These are phyloP conservation scores for Pantherophis vulpinus DNA, from an alignment of 2,797 vertebrate species.

Conservation along the genomic window DNA sequence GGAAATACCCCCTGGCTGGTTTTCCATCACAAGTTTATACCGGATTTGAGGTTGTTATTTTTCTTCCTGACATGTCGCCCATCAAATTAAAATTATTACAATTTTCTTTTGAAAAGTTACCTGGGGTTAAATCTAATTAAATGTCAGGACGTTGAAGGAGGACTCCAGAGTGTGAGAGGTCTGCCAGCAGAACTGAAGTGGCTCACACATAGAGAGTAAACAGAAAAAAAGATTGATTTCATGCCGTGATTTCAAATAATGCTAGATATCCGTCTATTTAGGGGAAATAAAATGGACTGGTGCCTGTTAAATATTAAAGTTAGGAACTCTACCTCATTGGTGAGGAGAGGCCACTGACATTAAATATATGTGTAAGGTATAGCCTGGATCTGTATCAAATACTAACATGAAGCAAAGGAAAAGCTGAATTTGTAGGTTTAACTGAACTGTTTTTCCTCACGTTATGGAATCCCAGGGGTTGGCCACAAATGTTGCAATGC, in stretches of 20 bases:
- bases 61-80: conserved; percentile 56
- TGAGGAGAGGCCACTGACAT: conserved; percentile 36
- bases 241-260: conserved; percentile 42
- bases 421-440: conserved; percentile 16
- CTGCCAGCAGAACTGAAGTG: conserved; percentile 44
- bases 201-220: conserved; percentile 17
- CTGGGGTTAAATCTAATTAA: conserved; percentile 70
- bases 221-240: conserved; percentile 46
- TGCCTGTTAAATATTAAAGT: conserved; percentile 48
- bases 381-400: conserved; percentile 48
- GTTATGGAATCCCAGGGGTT: conserved; percentile 23
- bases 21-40: conserved; percentile 63
- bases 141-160: conserved; percentile 37
- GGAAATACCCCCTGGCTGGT: conserved; percentile 69
- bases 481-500: conserved; percentile 36
- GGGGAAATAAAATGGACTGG: conserved; percentile 42
- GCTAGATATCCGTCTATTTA: conserved; percentile 28
- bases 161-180: conserved; percentile 52
- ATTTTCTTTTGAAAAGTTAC: conserved; percentile 72
- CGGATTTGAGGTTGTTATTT: conserved; percentile 55
- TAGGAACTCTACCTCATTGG: conserved; percentile 51
- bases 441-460: conserved; percentile 24
- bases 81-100: conserved; percentile 64
- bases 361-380: conserved; percentile 38
- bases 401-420: conserved; percentile 50